Percentiles rank a stretch among this genome's conserved stretches.
These are phyloP conservation scores for Pungitius pungitius DNA, from an alignment of 2,113 vertebrate species.

Conservation along the genomic window DNA sequence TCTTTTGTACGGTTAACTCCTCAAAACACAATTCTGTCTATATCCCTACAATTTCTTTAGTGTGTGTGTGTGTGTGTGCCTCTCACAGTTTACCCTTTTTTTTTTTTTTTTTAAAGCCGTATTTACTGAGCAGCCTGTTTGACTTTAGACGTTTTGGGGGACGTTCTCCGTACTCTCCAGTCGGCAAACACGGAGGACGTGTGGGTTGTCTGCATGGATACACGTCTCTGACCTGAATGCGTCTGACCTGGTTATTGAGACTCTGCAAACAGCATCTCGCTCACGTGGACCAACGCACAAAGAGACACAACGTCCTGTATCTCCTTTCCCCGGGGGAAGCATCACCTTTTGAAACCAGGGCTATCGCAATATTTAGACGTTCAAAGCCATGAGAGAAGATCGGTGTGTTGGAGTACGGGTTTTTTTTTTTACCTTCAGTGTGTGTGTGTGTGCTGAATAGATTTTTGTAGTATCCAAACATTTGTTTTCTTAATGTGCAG, in stretches of 20 bases:
- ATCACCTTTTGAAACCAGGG: neutral
- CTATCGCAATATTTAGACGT: neutral
- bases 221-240: conserved; percentile 69
- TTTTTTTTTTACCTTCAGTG: neutral
- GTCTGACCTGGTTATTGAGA: conserved; percentile 71
- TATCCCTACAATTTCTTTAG: too few relatives aligned
- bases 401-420: too few relatives aligned
- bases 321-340: neutral
- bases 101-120: neutral
- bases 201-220: conserved; percentile 48
- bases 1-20: too few relatives aligned
- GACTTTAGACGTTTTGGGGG: conserved; percentile 21
- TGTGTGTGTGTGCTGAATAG: neutral
- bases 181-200: conserved; percentile 24
- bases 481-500: too few relatives aligned
- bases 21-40: too few relatives aligned
- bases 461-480: too few relatives aligned
- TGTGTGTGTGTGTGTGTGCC: too few relatives aligned
- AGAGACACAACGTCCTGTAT: neutral
- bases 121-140: conserved; percentile 28
- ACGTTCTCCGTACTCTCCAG: conserved; percentile 29
- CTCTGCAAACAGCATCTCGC: conserved; percentile 41
- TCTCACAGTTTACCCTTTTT: neutral
- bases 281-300: conserved; percentile 23
- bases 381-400: neutral